Evolutionary conservation across 2,797 vertebrate species (phyloP).

Genomic region (Myotis pilosus): DNA sequence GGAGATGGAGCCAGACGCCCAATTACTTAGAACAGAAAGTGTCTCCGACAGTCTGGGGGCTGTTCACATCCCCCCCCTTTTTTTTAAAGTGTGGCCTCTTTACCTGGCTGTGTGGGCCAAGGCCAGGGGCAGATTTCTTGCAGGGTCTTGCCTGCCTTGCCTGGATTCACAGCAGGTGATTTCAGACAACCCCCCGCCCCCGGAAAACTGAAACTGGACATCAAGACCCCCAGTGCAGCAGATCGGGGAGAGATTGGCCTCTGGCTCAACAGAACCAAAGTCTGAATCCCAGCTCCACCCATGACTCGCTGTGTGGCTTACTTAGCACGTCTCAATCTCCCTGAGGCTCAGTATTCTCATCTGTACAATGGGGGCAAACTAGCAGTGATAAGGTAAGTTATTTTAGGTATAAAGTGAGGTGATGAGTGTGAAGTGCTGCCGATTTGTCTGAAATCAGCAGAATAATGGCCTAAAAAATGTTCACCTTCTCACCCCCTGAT

Average conservation of each 20-base stretch:
- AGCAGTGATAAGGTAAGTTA: accelerated
- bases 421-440: background rate
- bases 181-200: background rate
- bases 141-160: background rate
- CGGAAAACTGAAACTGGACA: accelerated
- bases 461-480: background rate
- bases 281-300: background rate
- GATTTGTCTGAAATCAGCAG: background rate
- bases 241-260: background rate
- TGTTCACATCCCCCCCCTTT: too few species aligned
- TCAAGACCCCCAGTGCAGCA: accelerated
- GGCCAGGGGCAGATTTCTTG: background rate
- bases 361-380: background rate
- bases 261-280: background rate
- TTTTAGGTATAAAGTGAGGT: too few species aligned
- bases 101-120: accelerated
- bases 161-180: background rate
- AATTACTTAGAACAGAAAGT: conserved; percentile 55
- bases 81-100: background rate
- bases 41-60: background rate
- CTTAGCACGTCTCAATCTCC: background rate
- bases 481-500: accelerated
- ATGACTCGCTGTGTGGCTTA: background rate
- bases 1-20: background rate
- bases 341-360: background rate